These are phyloP conservation scores for Liodrosophila aerea DNA, from an alignment of 2,888 invertebrate genomes.

Conservation along the genomic window DNA sequence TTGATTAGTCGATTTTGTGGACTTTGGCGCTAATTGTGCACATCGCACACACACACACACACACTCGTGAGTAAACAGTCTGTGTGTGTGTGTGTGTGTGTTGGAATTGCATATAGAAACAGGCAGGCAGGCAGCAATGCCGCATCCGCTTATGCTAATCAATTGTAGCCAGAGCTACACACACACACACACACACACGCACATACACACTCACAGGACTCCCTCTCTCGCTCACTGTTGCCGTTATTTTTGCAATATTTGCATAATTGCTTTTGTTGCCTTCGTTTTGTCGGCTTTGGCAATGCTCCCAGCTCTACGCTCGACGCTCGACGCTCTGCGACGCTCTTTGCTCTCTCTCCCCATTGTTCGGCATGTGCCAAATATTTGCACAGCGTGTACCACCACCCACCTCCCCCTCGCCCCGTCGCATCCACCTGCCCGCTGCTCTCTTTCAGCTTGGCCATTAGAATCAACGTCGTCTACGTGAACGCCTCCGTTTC, in stretches of 20 bases:
- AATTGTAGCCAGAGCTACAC: slow-evolving; percentile 45
- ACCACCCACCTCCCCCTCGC: neutral
- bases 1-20: slow-evolving; percentile 70
- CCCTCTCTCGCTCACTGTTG: slow-evolving; percentile 33
- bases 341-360: slow-evolving; percentile 8
- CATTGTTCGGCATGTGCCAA: slow-evolving; percentile 41
- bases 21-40: slow-evolving; percentile 66
- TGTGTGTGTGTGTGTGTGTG: slow-evolving; percentile 18
- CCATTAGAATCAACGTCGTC: slow-evolving; percentile 11
- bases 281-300: slow-evolving; percentile 58
- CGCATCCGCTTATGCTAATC: slow-evolving; percentile 58
- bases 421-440: neutral
- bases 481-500: slow-evolving; percentile 34
- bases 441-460: neutral
- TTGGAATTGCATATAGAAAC: slow-evolving; percentile 42
- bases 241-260: slow-evolving; percentile 69
- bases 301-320: neutral
- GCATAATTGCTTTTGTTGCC: slow-evolving; percentile 71
- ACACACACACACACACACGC: slow-evolving; percentile 1
- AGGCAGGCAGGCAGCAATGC: slow-evolving; percentile 26
- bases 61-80: slow-evolving; percentile 1
- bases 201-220: slow-evolving; percentile 14
- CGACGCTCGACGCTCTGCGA: slow-evolving; percentile 1
- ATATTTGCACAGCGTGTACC: slow-evolving; percentile 49
- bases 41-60: slow-evolving; percentile 27